These are phyloP conservation scores for Apamea anceps DNA, from an alignment of 2,888 invertebrate species.

Conservation along the genomic window DNA sequence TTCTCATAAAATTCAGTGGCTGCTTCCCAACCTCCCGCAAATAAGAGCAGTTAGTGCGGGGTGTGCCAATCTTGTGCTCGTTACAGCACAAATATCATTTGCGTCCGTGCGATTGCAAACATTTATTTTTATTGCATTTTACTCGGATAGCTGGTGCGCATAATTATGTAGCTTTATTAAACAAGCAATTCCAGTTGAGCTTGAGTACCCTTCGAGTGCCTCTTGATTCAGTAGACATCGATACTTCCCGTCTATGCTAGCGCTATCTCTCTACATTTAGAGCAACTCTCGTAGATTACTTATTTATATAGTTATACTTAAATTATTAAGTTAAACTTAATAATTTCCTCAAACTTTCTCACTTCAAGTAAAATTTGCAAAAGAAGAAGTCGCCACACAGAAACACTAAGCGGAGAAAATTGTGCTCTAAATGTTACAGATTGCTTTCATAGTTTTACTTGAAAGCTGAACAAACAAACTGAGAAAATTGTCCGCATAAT, in stretches of 20 bases:
- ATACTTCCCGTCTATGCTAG: background rate
- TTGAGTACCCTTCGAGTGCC: background rate
- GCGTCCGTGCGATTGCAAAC: slow-evolving; percentile 30
- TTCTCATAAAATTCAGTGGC: background rate
- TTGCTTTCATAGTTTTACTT: slow-evolving; percentile 52
- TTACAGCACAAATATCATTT: slow-evolving; percentile 47
- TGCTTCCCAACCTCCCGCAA: background rate
- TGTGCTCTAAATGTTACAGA: slow-evolving; percentile 47
- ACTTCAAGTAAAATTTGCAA: slow-evolving; percentile 24
- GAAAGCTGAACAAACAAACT: slow-evolving; percentile 53
- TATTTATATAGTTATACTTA: background rate
- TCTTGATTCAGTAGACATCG: background rate
- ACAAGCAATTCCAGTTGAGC: background rate
- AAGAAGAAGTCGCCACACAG: slow-evolving; percentile 5
- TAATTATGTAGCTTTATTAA: slow-evolving; percentile 9
- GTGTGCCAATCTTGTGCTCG: slow-evolving; percentile 31
- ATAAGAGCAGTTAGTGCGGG: background rate
- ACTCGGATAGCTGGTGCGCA: background rate
- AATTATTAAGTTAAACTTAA: background rate
- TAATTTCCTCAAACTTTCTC: slow-evolving; percentile 4
- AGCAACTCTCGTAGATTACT: background rate
- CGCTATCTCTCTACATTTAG: background rate
- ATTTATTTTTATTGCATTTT: slow-evolving; percentile 36
- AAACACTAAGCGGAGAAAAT: slow-evolving; percentile 26
- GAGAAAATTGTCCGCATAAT: slow-evolving; percentile 53